Conservation (phyloP, 2,797 vertebrate genomes). For the Gymnopithys bicolor region DNA sequence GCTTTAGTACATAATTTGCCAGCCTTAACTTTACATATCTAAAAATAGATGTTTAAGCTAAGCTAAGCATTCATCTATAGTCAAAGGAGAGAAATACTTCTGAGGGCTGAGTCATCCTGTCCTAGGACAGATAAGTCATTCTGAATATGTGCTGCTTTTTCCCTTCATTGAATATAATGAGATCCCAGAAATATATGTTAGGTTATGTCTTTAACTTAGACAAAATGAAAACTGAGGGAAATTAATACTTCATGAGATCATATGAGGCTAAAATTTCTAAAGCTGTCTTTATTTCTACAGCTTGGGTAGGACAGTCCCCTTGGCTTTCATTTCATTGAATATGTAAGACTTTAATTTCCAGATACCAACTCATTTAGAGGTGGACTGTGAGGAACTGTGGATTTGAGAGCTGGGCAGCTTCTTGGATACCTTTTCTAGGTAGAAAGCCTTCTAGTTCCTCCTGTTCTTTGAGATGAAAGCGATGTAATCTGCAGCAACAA, state of each 20-base stretch:
- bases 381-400: neutral
- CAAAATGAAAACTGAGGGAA: neutral
- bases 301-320: neutral
- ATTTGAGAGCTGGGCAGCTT: neutral
- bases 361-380: neutral
- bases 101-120: neutral
- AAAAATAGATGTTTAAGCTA: neutral
- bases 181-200: neutral
- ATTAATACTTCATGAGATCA: neutral
- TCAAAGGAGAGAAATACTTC: neutral
- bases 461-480: neutral
- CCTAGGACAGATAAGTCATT: neutral
- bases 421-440: neutral
- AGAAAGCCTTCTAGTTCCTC: neutral
- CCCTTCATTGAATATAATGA: neutral
- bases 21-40: neutral
- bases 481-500: neutral
- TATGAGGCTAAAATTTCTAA: neutral
- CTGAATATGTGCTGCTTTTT: neutral
- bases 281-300: neutral
- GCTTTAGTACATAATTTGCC: neutral
- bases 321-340: neutral
- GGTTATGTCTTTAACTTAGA: neutral
- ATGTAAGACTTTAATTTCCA: neutral
- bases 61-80: neutral